Base-by-base conservation (phyloP, 35 echinoderm and acorn worm genomes). In the Stichopus chloronotus region DNA sequence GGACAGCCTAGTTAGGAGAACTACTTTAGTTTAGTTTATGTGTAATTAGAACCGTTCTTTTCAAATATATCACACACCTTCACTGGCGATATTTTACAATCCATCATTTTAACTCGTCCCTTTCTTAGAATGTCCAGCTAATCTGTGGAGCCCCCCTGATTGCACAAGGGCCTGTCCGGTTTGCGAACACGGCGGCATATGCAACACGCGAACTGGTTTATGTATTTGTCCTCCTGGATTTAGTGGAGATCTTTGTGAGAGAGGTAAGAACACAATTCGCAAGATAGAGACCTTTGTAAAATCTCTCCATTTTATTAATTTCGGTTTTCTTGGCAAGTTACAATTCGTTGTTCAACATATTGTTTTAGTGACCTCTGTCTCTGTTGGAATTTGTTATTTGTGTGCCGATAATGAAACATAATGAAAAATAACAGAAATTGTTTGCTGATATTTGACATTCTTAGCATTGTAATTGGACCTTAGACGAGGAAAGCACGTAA, bases 191-290 rank as follows among this genome's bases (percentile, higher is more conserved):
- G 88, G 90, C 16, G 96, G 96, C 7, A 63, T 94, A 10, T 98
- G 96, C 61, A 82, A 98, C 56, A 84, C 90, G 13, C 59, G 7
- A 7, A 89, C 94, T 11, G 96, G 96, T n/a, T 72, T 59, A 56
- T 98, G 96, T 77, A 83, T 98, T 63, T 98, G 96, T 65, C 96
- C 96, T n/a, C 92, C 94, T 22, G 96, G 96, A 20, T 98, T 98
- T 78, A 93, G 59, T 24, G 96, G 96, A 30, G 59, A 84, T 19
- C 57, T 81, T 8, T 98, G 96, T 90, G 92, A 98, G 92, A 95
- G 74, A 56, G 94, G 96, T 98, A 78, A 95, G 96, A 22, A 9
- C 21, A 23, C 12, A 79, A 4, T 52, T 43, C 30, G 3, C 13
- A 72, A 21, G 69, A 72, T 72, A 16, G 22, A 21, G 69, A 72